Evolutionary conservation across 2,888 invertebrate species (phyloP).

Genomic region (Yponomeuta malinellus): DNA sequence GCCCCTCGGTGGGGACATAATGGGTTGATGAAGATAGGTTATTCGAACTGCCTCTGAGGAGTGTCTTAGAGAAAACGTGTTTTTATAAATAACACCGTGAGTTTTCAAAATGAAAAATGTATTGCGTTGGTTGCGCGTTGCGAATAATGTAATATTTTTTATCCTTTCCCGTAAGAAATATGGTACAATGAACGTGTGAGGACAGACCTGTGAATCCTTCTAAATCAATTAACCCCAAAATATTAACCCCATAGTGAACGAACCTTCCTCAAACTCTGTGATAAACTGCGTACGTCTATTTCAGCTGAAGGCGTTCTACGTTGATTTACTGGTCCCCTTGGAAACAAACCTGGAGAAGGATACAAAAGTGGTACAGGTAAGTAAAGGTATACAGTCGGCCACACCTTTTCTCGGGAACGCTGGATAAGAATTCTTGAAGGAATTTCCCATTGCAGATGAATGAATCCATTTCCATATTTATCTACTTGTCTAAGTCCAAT

Average conservation of each 20-base stretch:
- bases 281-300: conserved; percentile 25
- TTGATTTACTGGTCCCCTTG: conserved; percentile 92
- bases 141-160: too few species aligned
- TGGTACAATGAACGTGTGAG: too few species aligned
- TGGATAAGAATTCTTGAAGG: background rate
- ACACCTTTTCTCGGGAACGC: background rate
- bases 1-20: too few species aligned
- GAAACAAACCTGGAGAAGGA: conserved; percentile 96
- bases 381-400: conserved; percentile 39
- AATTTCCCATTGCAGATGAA: background rate
- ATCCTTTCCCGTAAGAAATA: too few species aligned
- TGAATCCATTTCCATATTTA: background rate
- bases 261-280: background rate
- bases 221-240: too few species aligned
- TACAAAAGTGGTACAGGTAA: conserved; percentile 93
- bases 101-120: too few species aligned
- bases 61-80: too few species aligned
- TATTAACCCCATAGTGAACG: background rate
- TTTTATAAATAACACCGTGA: too few species aligned
- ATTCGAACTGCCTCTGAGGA: too few species aligned
- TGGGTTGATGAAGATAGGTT: too few species aligned
- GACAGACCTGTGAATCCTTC: background rate
- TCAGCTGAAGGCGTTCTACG: conserved; percentile 95
- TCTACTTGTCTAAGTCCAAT: background rate
- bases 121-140: too few species aligned